These are phyloP conservation scores for Cheilosia urbana DNA, from an alignment of 2,888 invertebrate species.

Conservation along the genomic window DNA sequence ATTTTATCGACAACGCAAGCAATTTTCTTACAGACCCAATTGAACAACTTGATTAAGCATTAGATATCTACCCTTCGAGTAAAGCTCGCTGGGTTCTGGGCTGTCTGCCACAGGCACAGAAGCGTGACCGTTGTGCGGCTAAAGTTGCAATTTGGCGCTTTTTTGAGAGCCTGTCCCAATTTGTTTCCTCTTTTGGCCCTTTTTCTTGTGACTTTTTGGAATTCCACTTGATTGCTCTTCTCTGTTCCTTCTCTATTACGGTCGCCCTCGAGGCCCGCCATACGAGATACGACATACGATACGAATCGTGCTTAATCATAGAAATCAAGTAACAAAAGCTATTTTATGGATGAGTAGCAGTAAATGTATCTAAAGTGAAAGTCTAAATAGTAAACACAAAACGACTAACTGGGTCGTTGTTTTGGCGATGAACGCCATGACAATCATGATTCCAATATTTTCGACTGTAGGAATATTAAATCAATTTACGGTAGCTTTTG, in stretches of 20 bases:
- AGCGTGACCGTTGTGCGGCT: too few species aligned
- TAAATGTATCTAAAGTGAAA: constrained; percentile 22
- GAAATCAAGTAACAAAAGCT: not conserved
- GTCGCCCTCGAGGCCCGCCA: too few species aligned
- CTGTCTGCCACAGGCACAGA: too few species aligned
- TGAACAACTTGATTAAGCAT: constrained; percentile 7
- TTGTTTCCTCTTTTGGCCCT: too few species aligned
- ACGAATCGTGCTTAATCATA: too few species aligned
- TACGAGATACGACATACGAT: too few species aligned
- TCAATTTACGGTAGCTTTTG: constrained; percentile 33
- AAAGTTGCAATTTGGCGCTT: too few species aligned
- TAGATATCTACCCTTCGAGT: not conserved
- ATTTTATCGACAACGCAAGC: constrained; percentile 26
- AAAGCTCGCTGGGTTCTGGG: constrained; percentile 1
- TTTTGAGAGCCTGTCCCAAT: too few species aligned
- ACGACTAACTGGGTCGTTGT: not conserved
- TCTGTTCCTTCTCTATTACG: too few species aligned
- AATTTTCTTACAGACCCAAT: constrained; percentile 25
- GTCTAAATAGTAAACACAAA: too few species aligned
- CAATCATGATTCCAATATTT: constrained; percentile 7
- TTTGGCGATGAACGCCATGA: constrained; percentile 28
- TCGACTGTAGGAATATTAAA: constrained; percentile 10
- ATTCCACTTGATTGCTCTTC: not conserved
- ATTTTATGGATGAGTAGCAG: not conserved
- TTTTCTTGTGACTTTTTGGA: too few species aligned